These are phyloP conservation scores for Carduelis carduelis DNA, from an alignment of 2,797 vertebrate species.

Conservation along the genomic window DNA sequence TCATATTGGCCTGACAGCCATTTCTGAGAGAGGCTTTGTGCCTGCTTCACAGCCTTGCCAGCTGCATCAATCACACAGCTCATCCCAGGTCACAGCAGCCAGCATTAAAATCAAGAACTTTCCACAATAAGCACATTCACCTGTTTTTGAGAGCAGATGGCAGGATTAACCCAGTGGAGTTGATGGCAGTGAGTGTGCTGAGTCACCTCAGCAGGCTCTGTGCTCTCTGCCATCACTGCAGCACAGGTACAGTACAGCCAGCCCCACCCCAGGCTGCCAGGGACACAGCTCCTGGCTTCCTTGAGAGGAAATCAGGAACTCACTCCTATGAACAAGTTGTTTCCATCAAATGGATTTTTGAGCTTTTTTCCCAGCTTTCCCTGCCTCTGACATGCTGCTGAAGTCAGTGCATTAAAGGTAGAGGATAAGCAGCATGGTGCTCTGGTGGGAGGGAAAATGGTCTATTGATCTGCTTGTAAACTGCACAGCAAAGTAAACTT, in stretches of 20 bases:
- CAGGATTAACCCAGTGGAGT: neutral
- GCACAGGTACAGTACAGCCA: rapidly evolving
- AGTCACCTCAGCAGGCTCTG: neutral
- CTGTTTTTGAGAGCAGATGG: neutral
- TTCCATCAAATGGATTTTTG: neutral
- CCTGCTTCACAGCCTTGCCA: neutral
- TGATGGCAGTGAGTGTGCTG: neutral
- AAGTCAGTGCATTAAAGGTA: neutral
- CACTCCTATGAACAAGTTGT: neutral
- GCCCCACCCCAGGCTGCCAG: neutral
- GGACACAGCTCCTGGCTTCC: neutral
- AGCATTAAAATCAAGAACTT: neutral
- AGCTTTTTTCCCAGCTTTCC: neutral
- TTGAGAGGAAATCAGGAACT: neutral
- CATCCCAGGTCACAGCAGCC: neutral
- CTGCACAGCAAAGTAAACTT: neutral
- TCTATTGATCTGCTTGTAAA: neutral
- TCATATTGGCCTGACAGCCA: neutral
- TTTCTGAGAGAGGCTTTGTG: neutral
- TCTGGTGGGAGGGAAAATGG: neutral
- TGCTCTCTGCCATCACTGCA: neutral
- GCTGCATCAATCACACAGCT: neutral
- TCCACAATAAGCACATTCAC: neutral
- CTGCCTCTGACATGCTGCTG: neutral
- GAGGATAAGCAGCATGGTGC: neutral